Evolutionary conservation across 2,113 vertebrate species (phyloP).

Genomic region (Protomyctophum bolini): DNA sequence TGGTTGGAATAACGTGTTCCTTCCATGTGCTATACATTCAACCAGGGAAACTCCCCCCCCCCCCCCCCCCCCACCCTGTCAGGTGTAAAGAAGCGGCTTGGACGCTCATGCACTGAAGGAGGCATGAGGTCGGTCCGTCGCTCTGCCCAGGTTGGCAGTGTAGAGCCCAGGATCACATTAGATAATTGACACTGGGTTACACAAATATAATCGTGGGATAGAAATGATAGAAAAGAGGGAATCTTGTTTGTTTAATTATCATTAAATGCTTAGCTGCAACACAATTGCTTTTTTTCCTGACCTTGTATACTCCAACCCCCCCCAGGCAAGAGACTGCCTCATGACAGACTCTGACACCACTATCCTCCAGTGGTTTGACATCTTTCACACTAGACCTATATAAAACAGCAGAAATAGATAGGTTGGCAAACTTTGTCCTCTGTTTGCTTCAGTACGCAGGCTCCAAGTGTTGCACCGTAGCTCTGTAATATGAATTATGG

Average conservation of each 20-base stretch:
- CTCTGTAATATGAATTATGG: constrained; percentile 47
- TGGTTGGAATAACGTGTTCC: too few relatives aligned
- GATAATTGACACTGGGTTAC: too few relatives aligned
- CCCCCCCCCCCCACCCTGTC: too few relatives aligned
- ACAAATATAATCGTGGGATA: too few relatives aligned
- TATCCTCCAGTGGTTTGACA: constrained; percentile 53
- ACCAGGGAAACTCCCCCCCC: too few relatives aligned
- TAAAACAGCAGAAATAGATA: constrained; percentile 57
- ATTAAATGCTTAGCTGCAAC: constrained; percentile 16
- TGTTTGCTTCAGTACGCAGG: constrained; percentile 15
- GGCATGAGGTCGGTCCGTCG: too few relatives aligned
- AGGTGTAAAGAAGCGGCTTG: too few relatives aligned
- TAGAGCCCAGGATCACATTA: too few relatives aligned
- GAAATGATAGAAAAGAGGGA: too few relatives aligned
- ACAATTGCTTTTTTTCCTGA: constrained; percentile 39
- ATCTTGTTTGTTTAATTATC: constrained; percentile 8
- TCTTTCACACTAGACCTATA: constrained; percentile 50
- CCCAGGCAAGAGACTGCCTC: constrained; percentile 33
- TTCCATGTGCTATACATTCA: too few relatives aligned
- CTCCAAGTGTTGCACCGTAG: constrained; percentile 16
- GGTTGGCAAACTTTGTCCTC: constrained; percentile 58
- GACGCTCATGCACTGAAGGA: too few relatives aligned
- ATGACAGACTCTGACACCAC: constrained; percentile 46
- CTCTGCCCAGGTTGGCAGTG: too few relatives aligned
- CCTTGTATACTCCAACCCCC: constrained; percentile 43